Evolutionary conservation across 2,888 invertebrate genomes (phyloP), one percentile per base, ranked within the genome.

Genomic region (Plutella xylostella): DNA sequence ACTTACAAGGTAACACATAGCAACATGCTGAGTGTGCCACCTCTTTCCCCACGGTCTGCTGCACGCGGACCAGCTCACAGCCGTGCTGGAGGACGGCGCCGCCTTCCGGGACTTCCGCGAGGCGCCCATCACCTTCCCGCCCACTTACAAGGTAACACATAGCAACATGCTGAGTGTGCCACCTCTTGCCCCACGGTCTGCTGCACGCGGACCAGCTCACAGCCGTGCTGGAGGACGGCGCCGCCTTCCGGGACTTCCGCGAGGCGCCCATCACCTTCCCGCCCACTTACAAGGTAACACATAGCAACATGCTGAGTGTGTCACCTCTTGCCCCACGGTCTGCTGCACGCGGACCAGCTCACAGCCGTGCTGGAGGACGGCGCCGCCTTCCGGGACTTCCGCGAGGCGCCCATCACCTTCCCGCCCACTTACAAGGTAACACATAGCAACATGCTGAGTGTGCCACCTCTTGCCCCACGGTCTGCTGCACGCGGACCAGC

Each of bases 181-280:
- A 90, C 25, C 89, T 92, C 62, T 69, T 94, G 50, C 90, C 90
- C 0, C 90, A 90, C 60, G 90, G 90, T 0, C 85, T 90, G 43
- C 79, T 91, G 57, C 90, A 92, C 55, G 90, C 91, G 47, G 95
- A 96, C 76, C 96, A 97, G 67, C 77, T 97, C 49, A 89, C 89
- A 22, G 89, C 89, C 0, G 91, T 90, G 17, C 61, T 92, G 44
- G 88, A 91, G 28, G 92, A 90, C 72, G 96, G 94, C 1, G 90
- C 92, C 18, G 92, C 94, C 31, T 93, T 97, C 63, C 87, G 91
- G 45, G 94, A 94, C 21, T 97, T 97, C 66, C 87, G 90, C 61
- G 97, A 97, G 80, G 95, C 93, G 0, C 91, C 93, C 33, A 95
- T 97, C 45, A 92, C 91, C 21, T 97, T 97, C 75, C 92, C 93